These are phyloP conservation scores for Micrasema longulum DNA, from an alignment of 1,140 invertebrate genomes.

Conservation along the genomic window DNA sequence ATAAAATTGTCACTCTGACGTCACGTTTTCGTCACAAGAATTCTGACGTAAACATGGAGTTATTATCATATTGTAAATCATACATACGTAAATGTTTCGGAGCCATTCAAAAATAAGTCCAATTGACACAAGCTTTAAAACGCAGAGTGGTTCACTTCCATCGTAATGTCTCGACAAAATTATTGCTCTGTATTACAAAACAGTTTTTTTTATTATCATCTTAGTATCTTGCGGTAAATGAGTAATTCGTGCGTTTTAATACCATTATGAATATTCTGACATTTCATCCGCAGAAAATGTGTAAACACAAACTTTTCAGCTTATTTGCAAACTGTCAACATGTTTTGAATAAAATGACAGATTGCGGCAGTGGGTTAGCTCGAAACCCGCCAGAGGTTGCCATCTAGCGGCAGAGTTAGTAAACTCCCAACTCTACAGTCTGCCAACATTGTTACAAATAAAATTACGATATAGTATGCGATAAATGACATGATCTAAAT, in stretches of 20 bases:
- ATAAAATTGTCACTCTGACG: slow-evolving; percentile 2
- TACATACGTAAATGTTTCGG: neutral
- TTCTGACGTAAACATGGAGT: slow-evolving; percentile 11
- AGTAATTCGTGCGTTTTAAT: slow-evolving; percentile 1
- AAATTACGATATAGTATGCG: no score
- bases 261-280: slow-evolving; percentile 16
- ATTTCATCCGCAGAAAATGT: slow-evolving; percentile 27
- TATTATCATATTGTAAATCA: slow-evolving; percentile 5
- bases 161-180: no score
- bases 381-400: slow-evolving; percentile 4
- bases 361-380: slow-evolving; percentile 11
- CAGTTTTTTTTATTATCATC: neutral
- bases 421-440: neutral
- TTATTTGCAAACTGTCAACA: slow-evolving; percentile 32
- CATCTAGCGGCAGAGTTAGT: slow-evolving; percentile 13
- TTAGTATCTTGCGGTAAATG: neutral
- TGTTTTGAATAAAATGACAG: slow-evolving; percentile 36
- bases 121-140: no score
- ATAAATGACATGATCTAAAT: no score
- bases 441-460: neutral
- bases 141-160: no score
- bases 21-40: slow-evolving; percentile 4
- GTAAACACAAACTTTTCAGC: slow-evolving; percentile 30
- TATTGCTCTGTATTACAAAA: no score
- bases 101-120: no score